Conservation (phyloP, 2,797 vertebrate genomes). For the Epinephelus malabaricus region DNA sequence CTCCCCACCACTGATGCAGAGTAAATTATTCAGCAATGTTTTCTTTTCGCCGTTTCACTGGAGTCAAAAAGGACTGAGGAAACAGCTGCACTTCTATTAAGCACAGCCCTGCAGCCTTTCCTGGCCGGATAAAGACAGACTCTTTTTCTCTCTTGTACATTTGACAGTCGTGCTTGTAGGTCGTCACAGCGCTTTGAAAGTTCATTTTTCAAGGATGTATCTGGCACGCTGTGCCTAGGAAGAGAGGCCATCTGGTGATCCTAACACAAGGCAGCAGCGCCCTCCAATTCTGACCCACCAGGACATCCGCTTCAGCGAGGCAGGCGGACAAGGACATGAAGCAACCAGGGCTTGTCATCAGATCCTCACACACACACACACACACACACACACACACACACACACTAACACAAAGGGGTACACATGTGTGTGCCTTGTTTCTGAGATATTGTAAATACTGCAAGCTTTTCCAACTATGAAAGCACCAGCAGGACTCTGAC, state of each 20-base stretch:
- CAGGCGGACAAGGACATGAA: constrained; percentile 59
- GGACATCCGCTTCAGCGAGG: constrained; percentile 67
- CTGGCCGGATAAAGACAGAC: constrained; percentile 60
- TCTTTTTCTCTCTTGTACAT: constrained; percentile 30
- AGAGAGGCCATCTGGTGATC: constrained; percentile 78
- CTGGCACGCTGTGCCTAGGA: constrained; percentile 62
- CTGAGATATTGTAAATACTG: constrained; percentile 26
- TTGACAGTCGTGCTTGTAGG: constrained; percentile 60
- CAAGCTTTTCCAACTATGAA: constrained; percentile 11
- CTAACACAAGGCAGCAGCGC: constrained; percentile 58
- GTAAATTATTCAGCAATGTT: constrained; percentile 75
- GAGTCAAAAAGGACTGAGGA: constrained; percentile 74
- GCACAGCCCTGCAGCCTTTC: constrained; percentile 65
- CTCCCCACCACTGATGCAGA: constrained; percentile 28
- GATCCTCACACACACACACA: background rate
- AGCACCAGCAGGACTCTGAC: constrained; percentile 14
- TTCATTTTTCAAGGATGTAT: constrained; percentile 74
- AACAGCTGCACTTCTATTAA: constrained; percentile 80
- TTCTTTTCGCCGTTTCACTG: constrained; percentile 59
- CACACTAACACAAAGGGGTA: background rate
- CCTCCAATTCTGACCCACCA: constrained; percentile 70
- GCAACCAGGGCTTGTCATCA: constrained; percentile 37
- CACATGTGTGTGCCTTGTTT: constrained; percentile 7
- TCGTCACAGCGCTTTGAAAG: constrained; percentile 59
- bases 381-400: too few relatives aligned